Base-by-base conservation (phyloP, 2,888 invertebrate genomes). In the Achlya flavicornis region DNA sequence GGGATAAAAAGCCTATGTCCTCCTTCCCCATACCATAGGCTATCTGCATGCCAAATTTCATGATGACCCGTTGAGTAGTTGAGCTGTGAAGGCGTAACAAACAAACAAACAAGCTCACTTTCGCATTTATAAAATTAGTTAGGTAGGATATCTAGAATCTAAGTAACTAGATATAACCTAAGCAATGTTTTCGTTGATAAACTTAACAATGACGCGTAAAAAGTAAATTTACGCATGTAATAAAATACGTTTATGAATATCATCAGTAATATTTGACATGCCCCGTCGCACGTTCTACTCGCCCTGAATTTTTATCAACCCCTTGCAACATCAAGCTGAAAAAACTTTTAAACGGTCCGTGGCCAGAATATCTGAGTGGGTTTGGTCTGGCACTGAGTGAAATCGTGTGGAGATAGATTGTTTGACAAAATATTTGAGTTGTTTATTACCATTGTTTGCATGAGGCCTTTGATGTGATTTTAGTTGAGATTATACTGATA, bases 341-440 rank as follows among this genome's bases (percentile, higher is more conserved):
- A 76, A 74, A 77, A 68, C 60, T 67, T 74, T 64, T 41, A 61
- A 41, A 48, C 46, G 58, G 57, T 61, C 62, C 66, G 63, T 57
- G 66, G 12, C 41, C n/a, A 61, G 74, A 77, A 74, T 74, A 62
- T 16, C 64, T 35, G 62, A 65, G 62, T 64, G 60, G 63, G 60
- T 63, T 60, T 59, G 58, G 74, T 76, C 71, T 73, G 77, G 61
- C 19, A 3, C 11, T 5, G 14, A 41, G 7, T n/a, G 35, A 57
- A 63, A 60, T 62, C 19, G 19, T 10, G 53, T 53, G 53, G 53
- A 53, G 53, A 76, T 69, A 76, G 66, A 74, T 69, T 74, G 66
- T 76, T 69, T 67, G 58, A 72, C 60, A 62, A 68, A 66, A 71
- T 76, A 76, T 74, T 68, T 72, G 69, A 57, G 48, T 41, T n/a